Percentiles rank a stretch among this genome's conserved stretches.
These are phyloP conservation scores for Gavialis gangeticus DNA, from an alignment of 2,113 vertebrate genomes.

Conservation along the genomic window DNA sequence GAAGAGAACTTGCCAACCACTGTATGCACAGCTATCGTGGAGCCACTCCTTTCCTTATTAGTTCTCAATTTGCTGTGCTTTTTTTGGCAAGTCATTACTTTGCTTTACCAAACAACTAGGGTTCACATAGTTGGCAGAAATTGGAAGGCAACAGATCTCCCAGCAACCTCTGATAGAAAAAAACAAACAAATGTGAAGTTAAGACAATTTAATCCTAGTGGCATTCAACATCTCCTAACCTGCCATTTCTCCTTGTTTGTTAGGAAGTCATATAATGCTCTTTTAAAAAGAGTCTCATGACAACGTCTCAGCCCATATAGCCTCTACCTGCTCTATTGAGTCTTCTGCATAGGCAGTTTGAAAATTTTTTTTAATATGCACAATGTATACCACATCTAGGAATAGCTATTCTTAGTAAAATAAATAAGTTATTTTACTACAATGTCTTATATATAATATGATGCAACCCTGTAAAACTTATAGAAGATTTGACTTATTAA, in stretches of 20 bases:
- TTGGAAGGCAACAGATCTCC: conserved; percentile 23
- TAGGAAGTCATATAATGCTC: neutral
- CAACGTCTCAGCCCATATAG: neutral
- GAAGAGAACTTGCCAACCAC: neutral
- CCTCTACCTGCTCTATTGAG: neutral
- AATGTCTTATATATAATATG: neutral
- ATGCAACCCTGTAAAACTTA: neutral
- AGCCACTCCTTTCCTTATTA: conserved; percentile 14
- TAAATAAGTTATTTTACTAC: neutral
- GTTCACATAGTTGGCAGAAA: conserved; percentile 27
- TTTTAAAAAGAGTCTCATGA: neutral
- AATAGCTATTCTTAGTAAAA: neutral
- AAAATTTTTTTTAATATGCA: neutral
- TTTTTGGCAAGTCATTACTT: conserved; percentile 24
- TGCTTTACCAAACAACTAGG: neutral
- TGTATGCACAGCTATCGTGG: neutral
- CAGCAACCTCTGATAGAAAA: conserved; percentile 10
- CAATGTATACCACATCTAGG: neutral
- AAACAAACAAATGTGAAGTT: conserved; percentile 39
- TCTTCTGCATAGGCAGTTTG: neutral
- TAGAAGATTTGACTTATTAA: neutral
- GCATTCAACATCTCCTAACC: neutral
- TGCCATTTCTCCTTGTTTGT: conserved; percentile 8
- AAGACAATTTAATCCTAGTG: neutral
- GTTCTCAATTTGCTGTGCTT: conserved; percentile 31